Percentiles rank a stretch among this genome's conserved stretches.
phyloP scores from a whole-genome alignment of 2,113 vertebrate genomes.

The Rhinolophus sinicus region DNA sequence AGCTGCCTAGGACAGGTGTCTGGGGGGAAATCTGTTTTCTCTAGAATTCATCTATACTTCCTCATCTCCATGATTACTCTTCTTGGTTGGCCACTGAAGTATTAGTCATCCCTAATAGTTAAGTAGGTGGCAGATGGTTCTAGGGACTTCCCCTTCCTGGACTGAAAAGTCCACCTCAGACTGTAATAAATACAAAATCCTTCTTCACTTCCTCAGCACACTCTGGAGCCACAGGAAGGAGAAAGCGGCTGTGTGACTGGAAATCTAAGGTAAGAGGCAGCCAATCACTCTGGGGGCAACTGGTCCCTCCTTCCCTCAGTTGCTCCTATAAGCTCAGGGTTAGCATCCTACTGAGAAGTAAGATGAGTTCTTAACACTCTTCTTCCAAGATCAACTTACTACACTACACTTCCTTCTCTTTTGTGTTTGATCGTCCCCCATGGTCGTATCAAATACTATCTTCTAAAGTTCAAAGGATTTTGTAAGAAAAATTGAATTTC shows the following conservation, averaged over 20 bases:
- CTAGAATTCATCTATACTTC: background rate
- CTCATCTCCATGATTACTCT: background rate
- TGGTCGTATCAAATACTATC: background rate
- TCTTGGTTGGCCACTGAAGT: background rate
- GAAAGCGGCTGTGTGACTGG: background rate
- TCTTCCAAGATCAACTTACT: constrained; percentile 46
- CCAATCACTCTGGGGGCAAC: background rate
- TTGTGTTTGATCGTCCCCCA: background rate
- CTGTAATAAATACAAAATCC: background rate
- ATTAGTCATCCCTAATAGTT: background rate
- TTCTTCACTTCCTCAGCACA: background rate
- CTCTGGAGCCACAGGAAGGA: background rate
- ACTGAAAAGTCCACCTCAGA: background rate
- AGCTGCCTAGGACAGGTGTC: background rate
- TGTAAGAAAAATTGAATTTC: constrained; percentile 1
- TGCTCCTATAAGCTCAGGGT: background rate
- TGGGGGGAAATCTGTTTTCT: background rate
- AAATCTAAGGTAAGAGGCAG: background rate
- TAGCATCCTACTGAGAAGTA: background rate
- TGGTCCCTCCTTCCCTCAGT: background rate
- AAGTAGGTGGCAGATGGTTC: background rate
- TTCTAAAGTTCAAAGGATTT: constrained; percentile 38
- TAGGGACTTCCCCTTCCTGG: background rate
- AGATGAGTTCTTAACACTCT: background rate
- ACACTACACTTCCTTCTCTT: background rate